A percentile compares a stretch with the other conserved stretches of the same genome.
Evolutionary conservation across 2,113 vertebrate species (phyloP).

Genomic region (Vireo altiloquus): DNA sequence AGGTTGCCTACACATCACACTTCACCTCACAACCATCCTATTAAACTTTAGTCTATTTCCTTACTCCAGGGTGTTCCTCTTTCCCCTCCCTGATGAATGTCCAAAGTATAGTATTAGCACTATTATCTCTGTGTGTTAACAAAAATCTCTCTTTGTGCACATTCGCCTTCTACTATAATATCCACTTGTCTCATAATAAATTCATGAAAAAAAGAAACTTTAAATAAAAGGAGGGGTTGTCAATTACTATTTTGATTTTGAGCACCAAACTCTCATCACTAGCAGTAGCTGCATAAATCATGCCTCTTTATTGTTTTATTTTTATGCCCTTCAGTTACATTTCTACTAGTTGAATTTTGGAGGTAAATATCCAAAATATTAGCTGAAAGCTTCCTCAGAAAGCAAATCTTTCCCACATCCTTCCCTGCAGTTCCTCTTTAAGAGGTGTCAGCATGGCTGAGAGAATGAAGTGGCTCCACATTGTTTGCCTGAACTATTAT

Average conservation of each 20-base stretch:
- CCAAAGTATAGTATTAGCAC: background rate
- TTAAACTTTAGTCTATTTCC: background rate
- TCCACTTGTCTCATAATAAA: background rate
- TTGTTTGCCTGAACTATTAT: slow-evolving; percentile 98
- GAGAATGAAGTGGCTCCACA: slow-evolving; percentile 98
- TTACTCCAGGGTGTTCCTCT: background rate
- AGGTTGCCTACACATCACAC: background rate
- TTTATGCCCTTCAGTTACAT: slow-evolving; percentile 9
- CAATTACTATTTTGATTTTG: background rate
- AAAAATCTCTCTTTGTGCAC: background rate
- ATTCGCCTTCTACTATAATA: background rate
- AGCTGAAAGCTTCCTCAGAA: slow-evolving; percentile 80
- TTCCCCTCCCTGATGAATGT: background rate
- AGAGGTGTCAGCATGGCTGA: slow-evolving; percentile 97
- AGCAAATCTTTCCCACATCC: slow-evolving; percentile 99
- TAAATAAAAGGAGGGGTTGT: background rate
- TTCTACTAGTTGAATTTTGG: slow-evolving; percentile 38
- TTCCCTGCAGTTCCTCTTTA: slow-evolving; percentile 95
- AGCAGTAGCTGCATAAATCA: background rate
- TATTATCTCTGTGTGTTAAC: background rate
- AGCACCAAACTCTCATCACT: background rate
- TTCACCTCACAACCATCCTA: background rate
- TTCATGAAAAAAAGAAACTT: background rate
- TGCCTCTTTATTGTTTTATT: background rate
- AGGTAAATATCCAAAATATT: slow-evolving; percentile 78